Conservation (phyloP, 2,113 vertebrate species). For the Protobothrops mucrosquamatus region DNA sequence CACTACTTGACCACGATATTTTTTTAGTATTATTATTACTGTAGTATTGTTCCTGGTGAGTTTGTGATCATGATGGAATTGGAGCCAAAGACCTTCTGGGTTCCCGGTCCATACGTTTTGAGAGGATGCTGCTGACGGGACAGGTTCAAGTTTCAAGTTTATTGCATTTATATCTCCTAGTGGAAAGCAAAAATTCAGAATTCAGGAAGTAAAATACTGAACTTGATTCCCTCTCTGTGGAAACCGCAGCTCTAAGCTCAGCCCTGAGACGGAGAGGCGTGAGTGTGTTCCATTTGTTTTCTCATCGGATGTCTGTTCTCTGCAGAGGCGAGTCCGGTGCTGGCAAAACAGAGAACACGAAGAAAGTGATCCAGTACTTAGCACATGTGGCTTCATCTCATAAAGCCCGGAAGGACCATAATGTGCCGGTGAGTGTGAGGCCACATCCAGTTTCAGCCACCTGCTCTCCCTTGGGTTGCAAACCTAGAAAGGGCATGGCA, state of each 20-base stretch:
- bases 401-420: slow-evolving; percentile 70
- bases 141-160: too few species aligned
- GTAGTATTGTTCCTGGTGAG: not conserved
- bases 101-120: not conserved
- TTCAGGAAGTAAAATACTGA: not conserved
- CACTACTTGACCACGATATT: not conserved
- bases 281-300: not conserved
- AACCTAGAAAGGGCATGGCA: not conserved
- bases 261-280: not conserved
- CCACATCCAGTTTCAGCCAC: not conserved
- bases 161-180: too few species aligned
- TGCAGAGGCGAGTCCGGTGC: slow-evolving; percentile 88
- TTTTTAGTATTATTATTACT: not conserved
- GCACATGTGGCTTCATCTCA: slow-evolving; percentile 88
- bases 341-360: slow-evolving; percentile 92
- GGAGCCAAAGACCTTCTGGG: not conserved
- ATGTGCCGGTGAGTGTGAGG: slow-evolving; percentile 70
- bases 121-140: not conserved
- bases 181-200: not conserved
- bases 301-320: not conserved
- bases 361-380: slow-evolving; percentile 92
- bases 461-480: not conserved
- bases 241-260: not conserved
- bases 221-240: not conserved
- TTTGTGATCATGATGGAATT: not conserved